Base-by-base conservation (phyloP, 2,888 invertebrate species). In the Harpagoxenus sublaevis region DNA sequence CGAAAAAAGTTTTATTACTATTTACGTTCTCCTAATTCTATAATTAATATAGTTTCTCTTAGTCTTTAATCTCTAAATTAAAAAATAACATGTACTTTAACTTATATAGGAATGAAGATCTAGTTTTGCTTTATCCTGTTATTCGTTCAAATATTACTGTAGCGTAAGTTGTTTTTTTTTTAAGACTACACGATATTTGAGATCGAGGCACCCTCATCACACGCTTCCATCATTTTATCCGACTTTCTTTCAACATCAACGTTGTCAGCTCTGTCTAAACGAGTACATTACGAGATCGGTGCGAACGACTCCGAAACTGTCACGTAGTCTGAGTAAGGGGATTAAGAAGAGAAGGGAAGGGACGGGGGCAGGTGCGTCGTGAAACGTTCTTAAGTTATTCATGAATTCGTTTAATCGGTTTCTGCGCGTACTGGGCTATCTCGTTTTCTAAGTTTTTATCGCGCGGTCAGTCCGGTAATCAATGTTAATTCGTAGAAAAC, bases 351-450 rank as follows among this genome's bases (percentile, higher is more conserved):
- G 77, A 12, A 71, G 60, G 68, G 78, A 28, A 28, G n/a, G n/a
- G 9, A 28, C 62, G 60, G 87, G 88, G 91, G 89, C 94, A 94
- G 94, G 93, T 94, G 94, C 92, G 91, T 89, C 90, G 87, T 85
- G 89, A 89, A 90, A 91, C 87, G 88, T 87, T 68, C 79, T 92
- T 94, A 95, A 95, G 92, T 93, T 95, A 95, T 95, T 95, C 95
- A 95, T 95, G 94, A 94, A 95, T 94, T 95, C 94, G 92, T 92
- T 94, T 95, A 95, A 94, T 94, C 94, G 94, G 93, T 92, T 94
- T 94, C 91, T 93, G 93, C 93, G 91, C 91, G 92, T 92, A 87
- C 88, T 74, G 66, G 83, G 73, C 85, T 88, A 88, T 90, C 91
- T 88, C 87, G 90, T 91, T 90, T 90, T 86, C 91, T 90, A 90